These are phyloP conservation scores for Sebastes melanostomus DNA, from an alignment of 2,797 vertebrate genomes.

Conservation along the genomic window DNA sequence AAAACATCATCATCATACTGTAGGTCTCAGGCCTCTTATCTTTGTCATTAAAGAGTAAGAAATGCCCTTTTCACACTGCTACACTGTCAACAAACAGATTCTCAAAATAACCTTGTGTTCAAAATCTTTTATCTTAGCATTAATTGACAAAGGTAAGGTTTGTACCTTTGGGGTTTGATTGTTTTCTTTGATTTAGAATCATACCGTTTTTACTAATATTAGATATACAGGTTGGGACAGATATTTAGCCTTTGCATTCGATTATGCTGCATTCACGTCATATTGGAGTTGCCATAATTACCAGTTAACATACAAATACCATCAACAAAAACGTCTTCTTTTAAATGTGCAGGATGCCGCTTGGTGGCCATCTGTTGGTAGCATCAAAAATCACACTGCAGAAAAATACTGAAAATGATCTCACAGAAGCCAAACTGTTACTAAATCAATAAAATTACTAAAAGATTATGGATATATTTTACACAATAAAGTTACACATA, in stretches of 20 bases:
- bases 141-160: neutral
- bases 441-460: too few species aligned
- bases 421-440: too few species aligned
- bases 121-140: neutral
- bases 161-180: neutral
- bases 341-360: too few species aligned
- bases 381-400: too few species aligned
- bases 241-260: neutral
- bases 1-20: neutral
- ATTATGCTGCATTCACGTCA: neutral
- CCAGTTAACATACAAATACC: neutral
- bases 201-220: neutral
- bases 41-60: conserved; percentile 11
- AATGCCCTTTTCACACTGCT: conserved; percentile 42
- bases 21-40: conserved; percentile 19
- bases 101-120: neutral
- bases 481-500: too few species aligned
- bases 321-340: neutral
- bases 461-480: too few species aligned
- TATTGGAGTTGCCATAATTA: neutral
- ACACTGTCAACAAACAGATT: neutral
- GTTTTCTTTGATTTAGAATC: neutral
- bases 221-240: neutral
- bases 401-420: too few species aligned
- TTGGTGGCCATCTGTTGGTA: too few species aligned